Conservation (phyloP, 2,113 vertebrate species). For the Thamnaconus septentrionalis region DNA sequence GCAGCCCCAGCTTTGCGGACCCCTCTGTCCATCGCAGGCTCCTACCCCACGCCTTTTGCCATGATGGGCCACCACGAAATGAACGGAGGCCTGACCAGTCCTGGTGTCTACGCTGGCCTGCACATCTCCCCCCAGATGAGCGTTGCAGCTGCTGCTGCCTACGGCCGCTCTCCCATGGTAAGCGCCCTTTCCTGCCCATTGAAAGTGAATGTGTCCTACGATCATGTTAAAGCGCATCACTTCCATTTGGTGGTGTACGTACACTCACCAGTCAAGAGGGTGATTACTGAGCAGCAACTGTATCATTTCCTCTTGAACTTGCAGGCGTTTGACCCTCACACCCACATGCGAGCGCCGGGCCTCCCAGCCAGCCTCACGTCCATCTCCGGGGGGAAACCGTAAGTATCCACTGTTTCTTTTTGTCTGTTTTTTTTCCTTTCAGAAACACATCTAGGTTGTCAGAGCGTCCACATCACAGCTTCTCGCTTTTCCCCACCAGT, state of each 20-base stretch:
- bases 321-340: slow-evolving; percentile 92
- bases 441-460: not conserved
- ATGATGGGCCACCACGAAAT: slow-evolving; percentile 97
- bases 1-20: slow-evolving; percentile 88
- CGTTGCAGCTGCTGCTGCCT: slow-evolving; percentile 84
- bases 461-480: not conserved
- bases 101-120: slow-evolving; percentile 88
- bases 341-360: slow-evolving; percentile 90
- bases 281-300: not conserved
- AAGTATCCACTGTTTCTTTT: slow-evolving; percentile 62
- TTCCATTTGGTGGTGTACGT: no score
- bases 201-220: not conserved
- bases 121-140: slow-evolving; percentile 97
- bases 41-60: slow-evolving; percentile 88
- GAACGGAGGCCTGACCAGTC: slow-evolving; percentile 91
- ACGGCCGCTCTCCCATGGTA: slow-evolving; percentile 91
- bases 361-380: slow-evolving; percentile 89
- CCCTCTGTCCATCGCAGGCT: slow-evolving; percentile 87
- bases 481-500: slow-evolving; percentile 57
- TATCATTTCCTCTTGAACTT: slow-evolving; percentile 19
- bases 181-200: slow-evolving; percentile 24
- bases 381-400: slow-evolving; percentile 96
- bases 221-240: no score
- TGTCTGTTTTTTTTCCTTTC: not conserved
- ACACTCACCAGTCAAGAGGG: no score